Conservation (phyloP, 1,140 invertebrate genomes). For the Dendroctonus ponderosae region DNA sequence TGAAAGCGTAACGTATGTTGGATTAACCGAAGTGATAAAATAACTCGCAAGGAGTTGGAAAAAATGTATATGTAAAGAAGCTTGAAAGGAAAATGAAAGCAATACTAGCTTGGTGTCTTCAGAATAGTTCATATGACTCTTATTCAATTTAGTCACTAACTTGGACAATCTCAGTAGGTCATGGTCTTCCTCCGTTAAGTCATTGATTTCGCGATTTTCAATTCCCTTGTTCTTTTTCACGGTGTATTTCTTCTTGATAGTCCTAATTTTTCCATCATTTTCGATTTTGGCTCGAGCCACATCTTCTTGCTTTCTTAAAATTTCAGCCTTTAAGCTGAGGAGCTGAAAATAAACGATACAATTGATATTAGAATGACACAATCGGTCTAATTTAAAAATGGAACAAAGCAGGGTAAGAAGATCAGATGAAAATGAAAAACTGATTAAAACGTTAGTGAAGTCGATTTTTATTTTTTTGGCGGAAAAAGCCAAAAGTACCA, state of each 20-base stretch:
- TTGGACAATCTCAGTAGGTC: conserved; percentile 63
- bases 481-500: neutral
- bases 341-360: conserved; percentile 53
- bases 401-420: neutral
- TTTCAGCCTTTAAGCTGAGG: conserved; percentile 71
- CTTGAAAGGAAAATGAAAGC: conserved; percentile 33
- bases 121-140: neutral
- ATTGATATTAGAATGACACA: neutral
- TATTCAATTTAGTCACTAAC: conserved; percentile 46
- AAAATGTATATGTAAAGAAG: neutral
- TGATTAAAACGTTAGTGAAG: neutral
- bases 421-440: neutral
- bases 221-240: conserved; percentile 56
- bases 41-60: too few relatives aligned
- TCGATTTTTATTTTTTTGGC: neutral
- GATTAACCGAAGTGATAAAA: too few relatives aligned
- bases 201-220: conserved; percentile 54
- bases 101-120: neutral
- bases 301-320: conserved; percentile 74
- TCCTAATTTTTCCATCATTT: conserved; percentile 50
- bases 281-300: conserved; percentile 62
- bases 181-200: conserved; percentile 57
- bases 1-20: conserved; percentile 35
- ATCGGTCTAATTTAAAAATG: neutral
- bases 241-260: conserved; percentile 49